phyloP scores from a whole-genome alignment of 2,113 vertebrate species.

The Muntiacus muntjak region DNA sequence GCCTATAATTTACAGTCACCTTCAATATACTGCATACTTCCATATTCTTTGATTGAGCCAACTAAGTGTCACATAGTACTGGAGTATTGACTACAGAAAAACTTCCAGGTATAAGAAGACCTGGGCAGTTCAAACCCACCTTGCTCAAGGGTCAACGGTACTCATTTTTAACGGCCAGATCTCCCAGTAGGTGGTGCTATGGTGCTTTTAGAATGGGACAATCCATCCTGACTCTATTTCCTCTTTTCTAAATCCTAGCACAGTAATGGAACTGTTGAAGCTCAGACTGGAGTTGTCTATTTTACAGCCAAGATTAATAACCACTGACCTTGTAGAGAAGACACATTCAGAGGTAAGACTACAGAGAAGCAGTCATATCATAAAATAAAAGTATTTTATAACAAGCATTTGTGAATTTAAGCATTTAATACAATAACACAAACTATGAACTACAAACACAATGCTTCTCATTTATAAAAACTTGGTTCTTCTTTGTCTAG shows the following conservation, averaged over 20 bases:
- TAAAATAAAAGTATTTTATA: constrained; percentile 5
- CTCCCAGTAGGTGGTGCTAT: constrained; percentile 54
- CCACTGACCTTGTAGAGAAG: neutral
- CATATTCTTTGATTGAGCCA: neutral
- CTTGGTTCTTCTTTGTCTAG: neutral
- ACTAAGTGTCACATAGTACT: neutral
- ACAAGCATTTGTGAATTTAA: neutral
- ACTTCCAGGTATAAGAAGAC: neutral
- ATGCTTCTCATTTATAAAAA: neutral
- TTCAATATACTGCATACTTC: neutral
- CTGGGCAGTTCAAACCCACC: neutral
- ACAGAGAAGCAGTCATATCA: neutral
- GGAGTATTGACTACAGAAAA: neutral
- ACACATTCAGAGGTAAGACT: neutral
- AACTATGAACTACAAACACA: neutral
- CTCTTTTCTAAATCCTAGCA: neutral
- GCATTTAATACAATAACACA: neutral
- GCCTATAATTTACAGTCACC: neutral
- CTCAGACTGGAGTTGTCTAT: neutral
- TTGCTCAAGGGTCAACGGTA: neutral
- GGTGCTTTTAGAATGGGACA: neutral
- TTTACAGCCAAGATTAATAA: neutral
- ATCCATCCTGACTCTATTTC: neutral
- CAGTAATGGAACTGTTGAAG: neutral
- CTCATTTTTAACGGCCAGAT: neutral